Base-by-base conservation (phyloP, 2,888 invertebrate genomes). In the Tholera decimalis region DNA sequence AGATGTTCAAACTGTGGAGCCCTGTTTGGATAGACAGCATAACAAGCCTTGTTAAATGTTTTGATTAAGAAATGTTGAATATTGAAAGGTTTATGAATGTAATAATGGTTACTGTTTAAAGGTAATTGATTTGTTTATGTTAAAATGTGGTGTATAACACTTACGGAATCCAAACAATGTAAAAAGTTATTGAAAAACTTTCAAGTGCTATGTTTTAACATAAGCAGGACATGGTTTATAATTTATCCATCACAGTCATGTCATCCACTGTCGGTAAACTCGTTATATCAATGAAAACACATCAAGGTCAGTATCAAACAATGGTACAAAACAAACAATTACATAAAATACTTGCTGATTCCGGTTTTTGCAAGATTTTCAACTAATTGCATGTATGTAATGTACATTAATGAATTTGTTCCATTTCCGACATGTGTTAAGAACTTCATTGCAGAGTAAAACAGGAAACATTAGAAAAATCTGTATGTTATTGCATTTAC, bases 1-100 rank as follows among this genome's bases (percentile, higher is more conserved):
- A 96, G 98, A 79, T 99, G 99, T 91, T 97, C 97, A 2, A 98
- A 98, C 92, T 99, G 99, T 86, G 98, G 98, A 18, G 98, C 98
- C 2, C 96, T 97, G 85, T 98, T 98, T 85, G 97, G 96, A 67
- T 97, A 93, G 92, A 79, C 13, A 50, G 22, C 7, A 39, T 43
- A 46, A 62, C 43, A 41, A 54, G 39, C 57, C 57, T 77, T 80
- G 76, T 82, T 80, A 57, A 75, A 77, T 82, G 61, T 82, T 84
- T 73, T 76, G 73, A 77, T 73, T 73, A 79, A 56, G 55, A 72
- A 77, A 72, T 76, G 82, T 79, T 77, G 73, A 80, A 73, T 80
- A 79, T 83, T 83, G 73, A 81, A 71, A 81, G 72, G 66, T 79
- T 74, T 81, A 80, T 76, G 66, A 73, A 57, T 69, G 73, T 54